Evolutionary conservation across 37 sponge, comb jelly and placozoan species (phyloP).

Genomic region (Agelas oroides): DNA sequence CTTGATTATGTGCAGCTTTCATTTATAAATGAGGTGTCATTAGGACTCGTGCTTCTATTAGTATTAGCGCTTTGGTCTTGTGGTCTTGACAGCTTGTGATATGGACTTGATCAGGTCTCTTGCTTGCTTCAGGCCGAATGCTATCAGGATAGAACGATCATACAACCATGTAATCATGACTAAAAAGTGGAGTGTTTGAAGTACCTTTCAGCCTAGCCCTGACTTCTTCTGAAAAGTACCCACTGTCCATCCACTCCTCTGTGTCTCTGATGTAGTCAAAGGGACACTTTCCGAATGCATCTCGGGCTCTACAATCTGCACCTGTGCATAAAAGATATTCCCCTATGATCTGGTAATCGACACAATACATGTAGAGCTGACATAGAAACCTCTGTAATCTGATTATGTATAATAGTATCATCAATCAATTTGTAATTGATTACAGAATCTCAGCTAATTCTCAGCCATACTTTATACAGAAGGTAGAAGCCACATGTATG

Average conservation of each 20-base stretch:
- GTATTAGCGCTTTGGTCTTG: background rate
- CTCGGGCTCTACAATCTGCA: slow-evolving; percentile 17
- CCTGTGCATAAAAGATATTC: slow-evolving; percentile 13
- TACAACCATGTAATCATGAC: no score
- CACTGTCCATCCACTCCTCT: slow-evolving; percentile 85
- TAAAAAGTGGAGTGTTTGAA: no score
- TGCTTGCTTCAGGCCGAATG: slow-evolving; percentile 62
- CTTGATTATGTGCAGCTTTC: no score
- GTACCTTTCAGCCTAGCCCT: slow-evolving; percentile 53
- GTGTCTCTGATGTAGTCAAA: slow-evolving; percentile 77
- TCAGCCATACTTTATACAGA: no score
- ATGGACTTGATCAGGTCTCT: slow-evolving; percentile 41
- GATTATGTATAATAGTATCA: no score
- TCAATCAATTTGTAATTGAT: no score
- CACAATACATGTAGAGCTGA: background rate
- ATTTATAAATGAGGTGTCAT: no score
- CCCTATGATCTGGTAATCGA: background rate
- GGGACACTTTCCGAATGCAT: slow-evolving; percentile 53
- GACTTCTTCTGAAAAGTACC: slow-evolving; percentile 59
- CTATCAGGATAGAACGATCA: slow-evolving; percentile 8
- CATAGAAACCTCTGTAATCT: background rate
- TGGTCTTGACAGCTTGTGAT: slow-evolving; percentile 14
- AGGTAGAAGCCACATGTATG: no score
- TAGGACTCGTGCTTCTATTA: no score
- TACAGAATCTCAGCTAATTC: no score